Conservation (phyloP, 35 echinoderm and acorn worm species). For the Acanthaster planci region DNA sequence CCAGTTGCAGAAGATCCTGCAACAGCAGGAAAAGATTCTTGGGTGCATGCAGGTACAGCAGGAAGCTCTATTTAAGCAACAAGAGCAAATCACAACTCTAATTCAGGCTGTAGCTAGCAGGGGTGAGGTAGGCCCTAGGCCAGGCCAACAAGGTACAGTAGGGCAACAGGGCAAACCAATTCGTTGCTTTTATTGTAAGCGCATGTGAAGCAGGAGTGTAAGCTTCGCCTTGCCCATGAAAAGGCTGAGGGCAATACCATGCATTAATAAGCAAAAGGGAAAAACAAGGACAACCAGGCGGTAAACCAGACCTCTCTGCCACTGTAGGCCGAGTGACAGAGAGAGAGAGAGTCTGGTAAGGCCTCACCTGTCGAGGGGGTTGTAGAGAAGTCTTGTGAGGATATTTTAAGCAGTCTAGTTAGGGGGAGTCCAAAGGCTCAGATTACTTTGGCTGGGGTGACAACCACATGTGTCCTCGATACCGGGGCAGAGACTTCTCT, state of each 20-base stretch:
- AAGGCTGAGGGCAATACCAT: not conserved
- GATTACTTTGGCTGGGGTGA: not conserved
- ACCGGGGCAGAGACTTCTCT: not conserved
- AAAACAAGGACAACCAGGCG: not conserved
- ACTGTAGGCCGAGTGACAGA: not conserved
- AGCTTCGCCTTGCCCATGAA: not conserved
- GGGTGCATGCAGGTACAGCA: not conserved
- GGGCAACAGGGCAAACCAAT: not conserved
- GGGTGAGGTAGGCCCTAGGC: not conserved
- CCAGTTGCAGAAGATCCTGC: not conserved
- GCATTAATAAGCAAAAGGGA: not conserved
- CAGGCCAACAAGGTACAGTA: not conserved
- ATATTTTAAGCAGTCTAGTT: not conserved
- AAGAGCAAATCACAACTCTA: not conserved
- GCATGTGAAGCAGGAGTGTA: no score
- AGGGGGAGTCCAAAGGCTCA: not conserved
- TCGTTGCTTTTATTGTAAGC: not conserved
- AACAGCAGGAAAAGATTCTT: not conserved
- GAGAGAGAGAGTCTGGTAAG: not conserved
- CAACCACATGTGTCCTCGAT: not conserved
- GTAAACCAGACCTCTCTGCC: not conserved
- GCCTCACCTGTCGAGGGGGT: not conserved
- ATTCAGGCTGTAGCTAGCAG: not conserved
- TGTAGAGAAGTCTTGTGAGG: not conserved
- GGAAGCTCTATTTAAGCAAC: not conserved